A percentile compares a stretch with the other conserved stretches of the same genome.
Evolutionary conservation across 2,113 vertebrate species (phyloP).

Genomic region (Lamprologus speciosus): DNA sequence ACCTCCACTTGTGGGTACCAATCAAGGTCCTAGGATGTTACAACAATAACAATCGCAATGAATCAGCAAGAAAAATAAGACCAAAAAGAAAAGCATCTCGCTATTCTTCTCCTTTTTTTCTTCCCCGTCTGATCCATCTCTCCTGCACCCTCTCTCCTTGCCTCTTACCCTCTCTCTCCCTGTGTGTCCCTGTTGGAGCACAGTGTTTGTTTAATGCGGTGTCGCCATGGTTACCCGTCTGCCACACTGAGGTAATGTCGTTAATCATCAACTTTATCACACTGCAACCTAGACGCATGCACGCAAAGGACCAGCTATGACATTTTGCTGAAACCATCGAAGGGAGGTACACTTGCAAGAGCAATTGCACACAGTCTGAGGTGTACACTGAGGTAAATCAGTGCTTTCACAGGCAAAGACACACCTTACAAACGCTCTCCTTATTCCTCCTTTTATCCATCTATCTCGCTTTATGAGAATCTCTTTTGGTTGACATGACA

Average conservation of each 20-base stretch:
- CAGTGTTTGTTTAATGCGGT: constrained; percentile 58
- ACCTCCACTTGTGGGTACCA: neutral
- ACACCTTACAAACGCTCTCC: neutral
- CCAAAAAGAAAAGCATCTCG: neutral
- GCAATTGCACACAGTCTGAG: neutral
- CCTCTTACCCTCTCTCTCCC: neutral
- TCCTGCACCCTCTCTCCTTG: neutral
- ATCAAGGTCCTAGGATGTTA: neutral
- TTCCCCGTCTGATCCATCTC: neutral
- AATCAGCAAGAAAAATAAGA: neutral
- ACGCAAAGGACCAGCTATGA: neutral
- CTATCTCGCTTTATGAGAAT: neutral
- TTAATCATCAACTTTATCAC: constrained; percentile 65
- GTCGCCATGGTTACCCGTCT: constrained; percentile 51
- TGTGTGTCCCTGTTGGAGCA: constrained; percentile 2
- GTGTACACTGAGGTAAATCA: neutral
- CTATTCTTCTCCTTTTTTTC: neutral
- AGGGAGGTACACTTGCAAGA: neutral
- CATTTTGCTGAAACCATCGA: constrained; percentile 6
- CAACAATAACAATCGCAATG: neutral
- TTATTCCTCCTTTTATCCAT: neutral
- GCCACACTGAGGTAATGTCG: constrained; percentile 48
- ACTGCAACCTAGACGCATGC: neutral
- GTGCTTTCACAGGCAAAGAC: neutral
- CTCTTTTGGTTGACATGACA: constrained; percentile 63